A percentile compares a stretch with the other conserved stretches of the same genome.
These are phyloP conservation scores for Pecten maximus DNA, from an alignment of 2,888 invertebrate genomes.

Conservation along the genomic window DNA sequence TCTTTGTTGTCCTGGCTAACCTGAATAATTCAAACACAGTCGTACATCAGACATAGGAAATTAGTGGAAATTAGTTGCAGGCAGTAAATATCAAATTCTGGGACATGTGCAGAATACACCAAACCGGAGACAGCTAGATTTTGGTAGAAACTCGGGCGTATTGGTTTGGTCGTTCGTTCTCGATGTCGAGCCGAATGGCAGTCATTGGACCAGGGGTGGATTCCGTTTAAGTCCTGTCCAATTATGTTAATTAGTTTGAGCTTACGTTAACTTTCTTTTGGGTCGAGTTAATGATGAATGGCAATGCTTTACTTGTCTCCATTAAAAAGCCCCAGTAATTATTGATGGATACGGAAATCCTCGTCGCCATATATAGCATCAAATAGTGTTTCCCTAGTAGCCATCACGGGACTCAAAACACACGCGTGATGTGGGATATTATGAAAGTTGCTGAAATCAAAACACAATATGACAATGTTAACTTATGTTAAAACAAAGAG, in stretches of 20 bases:
- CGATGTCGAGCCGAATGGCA: neutral
- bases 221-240: neutral
- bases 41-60: constrained; percentile 24
- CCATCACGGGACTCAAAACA: too few relatives aligned
- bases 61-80: constrained; percentile 23
- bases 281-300: neutral
- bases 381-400: neutral
- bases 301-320: neutral
- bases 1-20: constrained; percentile 8
- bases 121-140: neutral
- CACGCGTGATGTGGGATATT: too few relatives aligned
- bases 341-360: neutral
- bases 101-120: neutral
- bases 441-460: too few relatives aligned
- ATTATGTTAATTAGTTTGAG: neutral
- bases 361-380: neutral
- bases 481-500: too few relatives aligned
- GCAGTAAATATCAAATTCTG: neutral
- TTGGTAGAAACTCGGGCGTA: neutral
- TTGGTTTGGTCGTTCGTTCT: neutral
- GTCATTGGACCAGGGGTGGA: neutral
- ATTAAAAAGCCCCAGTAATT: neutral
- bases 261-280: neutral
- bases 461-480: too few relatives aligned
- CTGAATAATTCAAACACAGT: constrained; percentile 12